Evolutionary conservation across 2,888 invertebrate species (phyloP), one percentile per base, ranked within the genome.

Genomic region (Eupithecia tripunctaria): DNA sequence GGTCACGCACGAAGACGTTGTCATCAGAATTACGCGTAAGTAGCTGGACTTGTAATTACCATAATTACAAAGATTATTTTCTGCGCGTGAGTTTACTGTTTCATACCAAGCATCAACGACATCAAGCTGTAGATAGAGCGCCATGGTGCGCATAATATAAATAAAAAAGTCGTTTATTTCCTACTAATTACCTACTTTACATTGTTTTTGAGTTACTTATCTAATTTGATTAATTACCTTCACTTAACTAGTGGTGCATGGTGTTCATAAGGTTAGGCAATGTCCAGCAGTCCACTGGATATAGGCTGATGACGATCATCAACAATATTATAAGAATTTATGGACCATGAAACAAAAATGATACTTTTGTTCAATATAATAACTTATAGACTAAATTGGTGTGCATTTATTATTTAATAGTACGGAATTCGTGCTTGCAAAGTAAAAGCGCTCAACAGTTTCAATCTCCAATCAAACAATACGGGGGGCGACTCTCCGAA

Each of bases 1-100:
- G 41, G 79, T 77, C 75, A 76, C 76, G 79, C 77, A 69, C 64
- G 64, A 67, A 12, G 67, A 60, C 67, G 56, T 41, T 47, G 36
- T 32, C 64, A 72, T 69, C 60, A 67, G 47, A 41, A 76, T 76
- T 76, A 76, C 43, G 32, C 43, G 67, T 70, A 67, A 56, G 67
- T 70, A 67, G 27, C 60, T 62, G 25, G 51, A 18, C 66, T n/a
- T n/a, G n/a, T n/a, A n/a, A n/a, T n/a, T n/a, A 65, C 14, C 25
- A 60, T 70, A 69, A 73, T 73, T 47, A 72, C 60, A 2, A 29
- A 29, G 27, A 60, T 60, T 60, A 18, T 29, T 60, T 29, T 60
- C 60, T 60, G 29, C 15, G 15, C 60, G 29, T 29, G 60, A 15
- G 29, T 18, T 27, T 60, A 29, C 18, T 60, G 29, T 29, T 60